These are phyloP conservation scores for Callyntrura guangdongensis DNA, from an alignment of 2,888 invertebrate species.

Conservation along the genomic window DNA sequence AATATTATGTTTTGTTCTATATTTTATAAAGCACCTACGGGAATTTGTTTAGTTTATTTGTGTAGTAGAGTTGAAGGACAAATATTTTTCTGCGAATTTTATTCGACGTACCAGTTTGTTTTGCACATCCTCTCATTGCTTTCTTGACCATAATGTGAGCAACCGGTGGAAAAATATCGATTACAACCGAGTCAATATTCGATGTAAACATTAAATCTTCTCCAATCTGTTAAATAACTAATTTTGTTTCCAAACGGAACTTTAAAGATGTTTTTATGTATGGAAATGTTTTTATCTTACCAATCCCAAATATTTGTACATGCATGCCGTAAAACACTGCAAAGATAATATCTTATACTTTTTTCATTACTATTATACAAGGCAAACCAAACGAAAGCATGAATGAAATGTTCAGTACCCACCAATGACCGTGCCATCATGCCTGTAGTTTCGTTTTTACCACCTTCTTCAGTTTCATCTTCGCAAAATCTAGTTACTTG, in stretches of 20 bases:
- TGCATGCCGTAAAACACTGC: conserved; percentile 75
- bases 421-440: conserved; percentile 59
- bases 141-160: conserved; percentile 58
- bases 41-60: no score
- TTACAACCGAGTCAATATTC: conserved; percentile 47
- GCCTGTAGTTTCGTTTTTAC: conserved; percentile 8
- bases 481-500: conserved; percentile 66
- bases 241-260: background rate
- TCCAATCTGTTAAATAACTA: conserved; percentile 71
- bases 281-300: conserved; percentile 29
- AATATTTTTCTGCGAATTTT: no score
- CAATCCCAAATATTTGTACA: conserved; percentile 64
- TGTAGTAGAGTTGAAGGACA: no score
- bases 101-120: conserved; percentile 38
- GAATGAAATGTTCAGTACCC: background rate
- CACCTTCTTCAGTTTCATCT: conserved; percentile 61
- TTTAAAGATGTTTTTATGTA: background rate
- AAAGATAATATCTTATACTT: no score
- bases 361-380: no score
- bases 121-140: conserved; percentile 69
- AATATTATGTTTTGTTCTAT: no score
- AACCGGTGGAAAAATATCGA: conserved; percentile 63
- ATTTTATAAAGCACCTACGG: no score
- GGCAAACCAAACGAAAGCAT: no score
- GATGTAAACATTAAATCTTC: conserved; percentile 71